These are phyloP conservation scores for Trichomalopsis sarcophagae DNA, from an alignment of 1,140 invertebrate species.

Conservation along the genomic window DNA sequence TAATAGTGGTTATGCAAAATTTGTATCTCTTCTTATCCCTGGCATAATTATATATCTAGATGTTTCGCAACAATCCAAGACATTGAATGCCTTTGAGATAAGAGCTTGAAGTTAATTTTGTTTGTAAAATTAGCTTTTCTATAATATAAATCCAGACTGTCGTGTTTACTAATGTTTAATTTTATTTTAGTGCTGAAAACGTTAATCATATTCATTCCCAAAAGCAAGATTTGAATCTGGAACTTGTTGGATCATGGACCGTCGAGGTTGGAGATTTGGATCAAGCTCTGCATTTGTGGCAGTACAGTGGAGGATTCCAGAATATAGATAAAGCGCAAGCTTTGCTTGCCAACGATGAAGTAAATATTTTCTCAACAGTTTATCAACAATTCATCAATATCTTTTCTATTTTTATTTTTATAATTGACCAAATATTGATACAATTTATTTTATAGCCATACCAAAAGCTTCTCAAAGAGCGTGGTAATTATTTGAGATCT, in stretches of 20 bases:
- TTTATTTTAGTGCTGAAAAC: constrained; percentile 83
- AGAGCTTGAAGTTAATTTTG: not conserved
- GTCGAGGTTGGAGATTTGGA: constrained; percentile 98
- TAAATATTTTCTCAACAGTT: constrained; percentile 65
- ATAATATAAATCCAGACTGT: not conserved
- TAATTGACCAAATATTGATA: constrained; percentile 20
- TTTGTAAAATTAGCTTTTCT: not conserved
- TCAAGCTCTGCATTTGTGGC: constrained; percentile 96
- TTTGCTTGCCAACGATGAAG: constrained; percentile 83
- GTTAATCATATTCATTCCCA: constrained; percentile 86
- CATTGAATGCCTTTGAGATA: constrained; percentile 11
- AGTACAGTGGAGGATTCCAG: constrained; percentile 93
- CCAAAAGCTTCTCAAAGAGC: constrained; percentile 84
- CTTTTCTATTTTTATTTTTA: not conserved
- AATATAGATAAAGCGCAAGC: constrained; percentile 88
- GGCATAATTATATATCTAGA: not conserved
- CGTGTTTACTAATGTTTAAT: not conserved
- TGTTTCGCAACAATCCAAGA: constrained; percentile 7
- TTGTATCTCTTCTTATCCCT: constrained; percentile 29
- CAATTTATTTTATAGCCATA: constrained; percentile 79
- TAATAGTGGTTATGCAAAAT: not conserved
- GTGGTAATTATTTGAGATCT: constrained; percentile 89
- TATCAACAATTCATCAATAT: constrained; percentile 12
- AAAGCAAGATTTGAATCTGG: constrained; percentile 82
- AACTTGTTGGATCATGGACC: constrained; percentile 89